These are phyloP conservation scores for Drosophila aff. DNA, from an alignment of 1,140 invertebrate genomes.

Conservation along the genomic window DNA sequence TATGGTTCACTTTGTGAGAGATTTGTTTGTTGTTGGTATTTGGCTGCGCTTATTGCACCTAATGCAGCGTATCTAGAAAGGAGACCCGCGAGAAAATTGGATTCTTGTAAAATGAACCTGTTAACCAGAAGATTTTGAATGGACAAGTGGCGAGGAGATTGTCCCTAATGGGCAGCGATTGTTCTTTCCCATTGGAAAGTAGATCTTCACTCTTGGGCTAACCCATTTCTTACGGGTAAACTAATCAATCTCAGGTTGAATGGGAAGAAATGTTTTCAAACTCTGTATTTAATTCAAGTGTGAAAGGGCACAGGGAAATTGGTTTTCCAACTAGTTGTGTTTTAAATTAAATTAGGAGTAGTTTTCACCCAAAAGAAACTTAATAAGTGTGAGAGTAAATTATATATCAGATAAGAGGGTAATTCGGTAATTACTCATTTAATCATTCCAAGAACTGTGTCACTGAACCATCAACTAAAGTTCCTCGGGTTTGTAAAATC, in stretches of 20 bases:
- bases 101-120: constrained; percentile 50
- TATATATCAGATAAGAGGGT: too few relatives aligned
- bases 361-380: background rate
- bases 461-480: constrained; percentile 8
- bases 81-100: constrained; percentile 42
- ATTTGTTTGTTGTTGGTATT: constrained; percentile 60
- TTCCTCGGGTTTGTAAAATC: constrained; percentile 5
- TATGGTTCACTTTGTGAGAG: constrained; percentile 57
- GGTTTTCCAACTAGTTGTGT: background rate
- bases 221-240: constrained; percentile 34
- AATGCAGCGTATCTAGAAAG: constrained; percentile 53
- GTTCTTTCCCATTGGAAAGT: constrained; percentile 31
- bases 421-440: background rate
- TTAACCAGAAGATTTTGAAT: constrained; percentile 28
- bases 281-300: constrained; percentile 4
- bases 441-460: constrained; percentile 8
- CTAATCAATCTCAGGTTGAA: constrained; percentile 30
- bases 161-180: constrained; percentile 22
- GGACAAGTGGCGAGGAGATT: constrained; percentile 42
- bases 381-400: background rate
- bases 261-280: background rate
- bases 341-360: background rate
- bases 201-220: constrained; percentile 2
- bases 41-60: constrained; percentile 40
- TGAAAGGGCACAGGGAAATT: background rate